Percentiles rank a stretch among this genome's conserved stretches.
Conservation (phyloP, 2,113 vertebrate species). For the Cyprinodon brontotheroides region DNA sequence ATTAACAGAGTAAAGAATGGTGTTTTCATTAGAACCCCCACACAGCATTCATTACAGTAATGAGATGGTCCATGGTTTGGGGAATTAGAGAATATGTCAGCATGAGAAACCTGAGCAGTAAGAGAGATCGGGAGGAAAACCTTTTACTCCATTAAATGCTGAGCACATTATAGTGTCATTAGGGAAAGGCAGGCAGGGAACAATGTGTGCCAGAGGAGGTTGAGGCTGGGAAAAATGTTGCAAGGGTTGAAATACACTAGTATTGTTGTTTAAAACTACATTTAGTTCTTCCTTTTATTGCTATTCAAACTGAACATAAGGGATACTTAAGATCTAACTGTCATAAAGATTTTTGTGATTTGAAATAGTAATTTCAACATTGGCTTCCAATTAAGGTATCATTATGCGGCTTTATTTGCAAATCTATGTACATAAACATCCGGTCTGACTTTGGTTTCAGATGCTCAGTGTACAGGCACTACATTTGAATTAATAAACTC, state of each 20-base stretch:
- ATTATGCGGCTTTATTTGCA: neutral
- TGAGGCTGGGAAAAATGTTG: constrained; percentile 11
- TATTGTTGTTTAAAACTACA: too few relatives aligned
- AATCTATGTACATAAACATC: neutral
- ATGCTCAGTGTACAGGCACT: neutral
- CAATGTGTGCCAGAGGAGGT: constrained; percentile 11
- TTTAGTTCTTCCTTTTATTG: too few relatives aligned
- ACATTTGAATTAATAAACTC: neutral
- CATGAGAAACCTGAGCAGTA: constrained; percentile 41
- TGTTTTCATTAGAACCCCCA: constrained; percentile 37
- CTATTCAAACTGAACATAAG: neutral
- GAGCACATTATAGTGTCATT: constrained; percentile 34
- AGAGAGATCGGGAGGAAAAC: constrained; percentile 36
- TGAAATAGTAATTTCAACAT: neutral
- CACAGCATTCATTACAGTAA: constrained; percentile 28
- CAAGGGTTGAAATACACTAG: neutral
- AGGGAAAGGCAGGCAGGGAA: constrained; percentile 41
- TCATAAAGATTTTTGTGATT: neutral
- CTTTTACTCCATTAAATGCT: constrained; percentile 51
- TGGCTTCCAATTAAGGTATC: neutral
- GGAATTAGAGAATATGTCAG: constrained; percentile 43
- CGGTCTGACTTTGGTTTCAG: neutral
- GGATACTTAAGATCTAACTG: neutral
- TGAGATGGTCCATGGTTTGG: constrained; percentile 20
- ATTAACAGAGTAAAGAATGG: constrained; percentile 2